These are phyloP conservation scores for Hirudinaria manillensis DNA, from an alignment of 2,888 invertebrate species.

Conservation along the genomic window DNA sequence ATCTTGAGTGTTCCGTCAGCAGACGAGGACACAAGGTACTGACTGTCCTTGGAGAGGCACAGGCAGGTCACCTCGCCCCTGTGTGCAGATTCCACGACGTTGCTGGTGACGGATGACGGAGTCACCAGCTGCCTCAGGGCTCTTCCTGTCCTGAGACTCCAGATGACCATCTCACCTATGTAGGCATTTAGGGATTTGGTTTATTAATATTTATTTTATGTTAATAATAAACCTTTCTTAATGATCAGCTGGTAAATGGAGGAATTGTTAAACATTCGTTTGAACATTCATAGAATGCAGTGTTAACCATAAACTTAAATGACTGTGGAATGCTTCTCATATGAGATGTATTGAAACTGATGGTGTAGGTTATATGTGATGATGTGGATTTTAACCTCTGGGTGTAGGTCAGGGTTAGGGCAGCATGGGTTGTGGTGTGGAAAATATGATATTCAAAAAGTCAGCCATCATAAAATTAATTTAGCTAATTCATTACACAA, in stretches of 20 bases:
- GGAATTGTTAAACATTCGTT: neutral
- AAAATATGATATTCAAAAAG: too few species aligned
- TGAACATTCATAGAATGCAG: neutral
- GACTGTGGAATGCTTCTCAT: too few species aligned
- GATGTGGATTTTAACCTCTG: too few species aligned
- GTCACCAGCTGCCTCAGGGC: slow-evolving; percentile 48
- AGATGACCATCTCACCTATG: slow-evolving; percentile 51
- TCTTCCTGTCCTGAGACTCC: slow-evolving; percentile 51
- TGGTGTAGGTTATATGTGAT: too few species aligned
- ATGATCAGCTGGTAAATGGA: neutral
- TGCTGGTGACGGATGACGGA: slow-evolving; percentile 40
- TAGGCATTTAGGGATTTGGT: neutral
- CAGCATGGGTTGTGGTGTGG: too few species aligned
- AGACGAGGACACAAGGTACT: slow-evolving; percentile 51
- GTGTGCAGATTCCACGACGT: slow-evolving; percentile 44
- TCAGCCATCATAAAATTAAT: too few species aligned
- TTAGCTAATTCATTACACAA: too few species aligned
- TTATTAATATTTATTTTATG: neutral
- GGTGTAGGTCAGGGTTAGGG: too few species aligned
- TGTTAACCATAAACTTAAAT: neutral
- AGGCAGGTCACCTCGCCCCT: slow-evolving; percentile 50
- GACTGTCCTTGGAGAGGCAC: slow-evolving; percentile 48
- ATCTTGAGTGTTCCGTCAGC: slow-evolving; percentile 52
- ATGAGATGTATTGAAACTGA: too few species aligned
- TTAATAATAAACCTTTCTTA: neutral